Evolutionary conservation across 2,888 invertebrate species (phyloP), one percentile per base, ranked within the genome.

Genomic region (Rhamphomyia laevipes): DNA sequence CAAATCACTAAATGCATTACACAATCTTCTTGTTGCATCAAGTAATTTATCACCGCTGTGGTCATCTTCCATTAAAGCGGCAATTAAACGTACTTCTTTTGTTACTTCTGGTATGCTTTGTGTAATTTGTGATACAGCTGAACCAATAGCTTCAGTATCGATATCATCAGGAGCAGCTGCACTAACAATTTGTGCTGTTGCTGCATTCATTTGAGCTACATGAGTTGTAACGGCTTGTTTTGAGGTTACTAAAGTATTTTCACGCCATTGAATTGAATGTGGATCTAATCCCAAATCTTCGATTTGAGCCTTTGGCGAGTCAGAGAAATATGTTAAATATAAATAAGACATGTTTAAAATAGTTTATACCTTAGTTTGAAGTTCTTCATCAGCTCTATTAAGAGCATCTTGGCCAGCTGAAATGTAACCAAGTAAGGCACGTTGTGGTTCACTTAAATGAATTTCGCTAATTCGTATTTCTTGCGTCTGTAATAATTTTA

Each of bases 141-240:
- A 92, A 0, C 96, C 95, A 1, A 99, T 93, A 0, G 94, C 92
- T 5, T 88, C 89, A 66, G 94, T 91, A 70, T 96, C 95, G 10
- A 95, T 88, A 59, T 95, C 93, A 56, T 92, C 90, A 0, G 84
- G 82, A 73, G 83, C 84, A 3, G 86, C 86, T 0, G 93, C 93
- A 0, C 92, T 92, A 50, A 95, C 88, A 45, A 96, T 89, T 71
- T 96, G 94, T 10, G 99, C 99, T 0, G 97, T 99, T 49, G 97
- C 97, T 1, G 97, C 97, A 72, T 92, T 97, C 95, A 99, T 97
- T 51, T 96, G 96, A 6, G 96, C 96, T 60, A 99, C 86, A 70
- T 97, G 93, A 47, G 93, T 93, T 56, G 91, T 91, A 49, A 99
- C 92, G 58, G 88, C 92, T 73, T 97, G 96, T 70, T 92, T 91